These are phyloP conservation scores for Drosophila ambigua DNA, from an alignment of 1,140 invertebrate genomes.

Conservation along the genomic window DNA sequence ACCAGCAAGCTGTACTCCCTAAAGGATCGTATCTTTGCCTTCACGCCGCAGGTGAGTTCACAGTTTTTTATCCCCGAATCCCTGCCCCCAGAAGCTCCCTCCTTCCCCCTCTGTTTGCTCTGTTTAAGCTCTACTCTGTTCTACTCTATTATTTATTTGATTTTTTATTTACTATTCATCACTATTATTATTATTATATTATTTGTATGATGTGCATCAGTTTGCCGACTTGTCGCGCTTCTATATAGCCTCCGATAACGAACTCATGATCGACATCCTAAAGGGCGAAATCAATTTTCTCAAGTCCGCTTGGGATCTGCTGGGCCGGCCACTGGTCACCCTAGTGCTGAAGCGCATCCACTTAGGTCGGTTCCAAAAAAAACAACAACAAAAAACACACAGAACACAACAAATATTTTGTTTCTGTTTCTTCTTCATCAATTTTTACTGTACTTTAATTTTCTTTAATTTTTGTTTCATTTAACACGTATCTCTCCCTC, in stretches of 20 bases:
- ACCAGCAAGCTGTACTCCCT: constrained; percentile 99
- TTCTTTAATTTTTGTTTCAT: constrained; percentile 16
- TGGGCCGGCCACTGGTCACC: constrained; percentile 95
- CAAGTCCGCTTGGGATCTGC: constrained; percentile 97
- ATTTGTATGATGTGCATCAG: constrained; percentile 86
- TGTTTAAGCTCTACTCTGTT: constrained; percentile 10
- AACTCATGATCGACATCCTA: constrained; percentile 98
- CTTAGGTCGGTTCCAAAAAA: constrained; percentile 90
- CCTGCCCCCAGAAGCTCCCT: constrained; percentile 1
- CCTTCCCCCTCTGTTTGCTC: constrained; percentile 17
- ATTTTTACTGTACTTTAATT: constrained; percentile 23
- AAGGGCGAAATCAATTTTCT: constrained; percentile 98
- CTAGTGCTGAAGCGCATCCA: constrained; percentile 94
- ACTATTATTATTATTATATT: constrained; percentile 40
- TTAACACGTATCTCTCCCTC: constrained; percentile 9
- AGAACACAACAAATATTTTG: constrained; percentile 1
- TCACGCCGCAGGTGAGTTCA: constrained; percentile 96
- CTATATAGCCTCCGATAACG: constrained; percentile 98
- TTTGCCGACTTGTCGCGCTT: constrained; percentile 97
- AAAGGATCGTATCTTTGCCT: constrained; percentile 98
- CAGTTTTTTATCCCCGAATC: constrained; percentile 7
- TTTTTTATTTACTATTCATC: constrained; percentile 64
- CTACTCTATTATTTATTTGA: constrained; percentile 27
- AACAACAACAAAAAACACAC: neutral
- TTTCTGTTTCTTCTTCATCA: constrained; percentile 25